These are phyloP conservation scores for Acanthosepion pharaonis DNA, from an alignment of 2,888 invertebrate species.

Conservation along the genomic window DNA sequence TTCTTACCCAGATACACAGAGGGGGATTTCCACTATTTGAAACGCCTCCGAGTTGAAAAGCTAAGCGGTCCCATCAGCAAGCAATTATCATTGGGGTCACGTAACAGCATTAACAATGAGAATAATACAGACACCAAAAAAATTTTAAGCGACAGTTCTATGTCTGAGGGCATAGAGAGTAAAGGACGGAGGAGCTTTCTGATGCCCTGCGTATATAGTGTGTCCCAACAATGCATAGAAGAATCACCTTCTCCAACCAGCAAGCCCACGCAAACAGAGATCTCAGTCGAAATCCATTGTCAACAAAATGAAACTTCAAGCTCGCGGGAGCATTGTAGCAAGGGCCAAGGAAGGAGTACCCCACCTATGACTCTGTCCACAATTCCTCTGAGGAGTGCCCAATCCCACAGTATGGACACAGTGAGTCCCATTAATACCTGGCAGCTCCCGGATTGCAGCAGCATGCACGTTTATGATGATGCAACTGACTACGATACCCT, in stretches of 20 bases:
- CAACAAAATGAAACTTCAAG: conserved; percentile 48
- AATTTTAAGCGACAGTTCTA: background rate
- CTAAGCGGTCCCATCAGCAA: conserved; percentile 55
- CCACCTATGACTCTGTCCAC: conserved; percentile 36
- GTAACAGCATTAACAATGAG: conserved; percentile 37
- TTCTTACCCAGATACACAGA: conserved; percentile 65
- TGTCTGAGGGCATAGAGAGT: conserved; percentile 39
- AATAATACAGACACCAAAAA: background rate
- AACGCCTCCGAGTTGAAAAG: conserved; percentile 60
- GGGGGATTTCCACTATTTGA: conserved; percentile 70
- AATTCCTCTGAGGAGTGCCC: conserved; percentile 43
- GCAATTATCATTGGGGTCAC: conserved; percentile 64
- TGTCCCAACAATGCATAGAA: conserved; percentile 47
- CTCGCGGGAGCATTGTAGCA: conserved; percentile 37
- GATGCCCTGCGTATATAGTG: background rate
- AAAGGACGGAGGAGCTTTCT: conserved; percentile 46
- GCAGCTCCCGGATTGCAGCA: conserved; percentile 48
- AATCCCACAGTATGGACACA: conserved; percentile 62
- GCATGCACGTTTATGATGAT: conserved; percentile 61
- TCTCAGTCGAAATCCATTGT: conserved; percentile 61
- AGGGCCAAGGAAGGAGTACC: conserved; percentile 46
- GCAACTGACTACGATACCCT: conserved; percentile 67
- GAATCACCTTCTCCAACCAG: conserved; percentile 54
- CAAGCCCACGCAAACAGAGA: conserved; percentile 56
- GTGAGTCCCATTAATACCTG: conserved; percentile 52